Conservation (phyloP, 2,113 vertebrate genomes). For the Glaucidium brasilianum region DNA sequence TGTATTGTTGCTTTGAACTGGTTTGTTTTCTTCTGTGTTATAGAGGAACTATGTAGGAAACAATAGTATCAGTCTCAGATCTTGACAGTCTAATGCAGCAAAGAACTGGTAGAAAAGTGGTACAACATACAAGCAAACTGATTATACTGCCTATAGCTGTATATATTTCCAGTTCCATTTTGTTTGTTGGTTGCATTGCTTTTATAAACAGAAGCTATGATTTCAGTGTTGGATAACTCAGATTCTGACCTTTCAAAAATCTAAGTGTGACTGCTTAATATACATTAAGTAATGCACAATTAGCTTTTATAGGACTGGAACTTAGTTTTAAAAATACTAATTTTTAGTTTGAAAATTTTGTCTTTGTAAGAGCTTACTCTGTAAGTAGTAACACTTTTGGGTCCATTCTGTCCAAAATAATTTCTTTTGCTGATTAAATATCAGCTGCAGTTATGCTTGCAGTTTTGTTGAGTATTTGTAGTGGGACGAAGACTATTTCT, state of each 20-base stretch:
- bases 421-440: background rate
- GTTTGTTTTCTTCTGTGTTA: constrained; percentile 12
- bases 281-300: background rate
- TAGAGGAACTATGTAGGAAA: background rate
- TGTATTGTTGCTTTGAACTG: constrained; percentile 19
- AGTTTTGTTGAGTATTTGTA: background rate
- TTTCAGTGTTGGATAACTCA: background rate
- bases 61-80: background rate
- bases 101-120: background rate
- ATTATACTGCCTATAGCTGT: background rate
- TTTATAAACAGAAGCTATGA: background rate
- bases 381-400: background rate
- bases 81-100: background rate
- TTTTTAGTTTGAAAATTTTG: background rate
- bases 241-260: background rate
- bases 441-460: background rate
- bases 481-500: background rate
- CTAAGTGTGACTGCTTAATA: background rate
- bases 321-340: background rate
- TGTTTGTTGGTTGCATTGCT: background rate
- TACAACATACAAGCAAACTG: background rate
- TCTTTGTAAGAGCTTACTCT: background rate
- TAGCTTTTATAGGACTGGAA: background rate
- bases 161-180: background rate
- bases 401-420: background rate